These are phyloP conservation scores for Drosophila ezoana DNA, from an alignment of 2,888 invertebrate genomes.

Conservation along the genomic window DNA sequence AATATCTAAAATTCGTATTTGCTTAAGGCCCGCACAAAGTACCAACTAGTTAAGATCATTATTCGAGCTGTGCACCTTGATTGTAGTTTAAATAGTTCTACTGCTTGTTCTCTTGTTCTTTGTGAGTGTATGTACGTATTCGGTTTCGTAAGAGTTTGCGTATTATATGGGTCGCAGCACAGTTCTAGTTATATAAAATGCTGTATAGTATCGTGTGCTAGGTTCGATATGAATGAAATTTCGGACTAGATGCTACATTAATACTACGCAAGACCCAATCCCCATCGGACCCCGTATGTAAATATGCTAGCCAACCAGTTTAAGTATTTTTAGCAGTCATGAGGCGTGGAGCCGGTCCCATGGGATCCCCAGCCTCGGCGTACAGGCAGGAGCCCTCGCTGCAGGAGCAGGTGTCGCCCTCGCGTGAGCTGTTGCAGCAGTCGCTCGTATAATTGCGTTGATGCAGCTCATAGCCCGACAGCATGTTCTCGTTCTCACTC, in stretches of 20 bases:
- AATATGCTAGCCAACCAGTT: slow-evolving; percentile 32
- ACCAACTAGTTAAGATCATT: slow-evolving; percentile 27
- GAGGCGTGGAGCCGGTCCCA: slow-evolving; percentile 47
- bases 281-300: neutral
- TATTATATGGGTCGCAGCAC: slow-evolving; percentile 19
- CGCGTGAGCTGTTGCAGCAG: slow-evolving; percentile 86
- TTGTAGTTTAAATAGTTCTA: slow-evolving; percentile 34
- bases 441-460: slow-evolving; percentile 84
- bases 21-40: slow-evolving; percentile 44
- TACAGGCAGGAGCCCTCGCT: slow-evolving; percentile 88
- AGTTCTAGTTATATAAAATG: slow-evolving; percentile 29
- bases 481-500: slow-evolving; percentile 80
- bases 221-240: slow-evolving; percentile 77
- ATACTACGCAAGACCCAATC: slow-evolving; percentile 48
- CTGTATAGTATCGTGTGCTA: slow-evolving; percentile 49
- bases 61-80: slow-evolving; percentile 55
- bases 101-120: slow-evolving; percentile 3
- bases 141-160: slow-evolving; percentile 38
- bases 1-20: slow-evolving; percentile 48
- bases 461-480: slow-evolving; percentile 54
- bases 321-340: slow-evolving; percentile 74
- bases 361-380: slow-evolving; percentile 86
- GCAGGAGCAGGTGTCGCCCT: slow-evolving; percentile 88
- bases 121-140: slow-evolving; percentile 46
- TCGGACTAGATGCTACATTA: slow-evolving; percentile 75